Base-by-base conservation (phyloP, 1,140 invertebrate genomes). In the Drosophila navojoa region DNA sequence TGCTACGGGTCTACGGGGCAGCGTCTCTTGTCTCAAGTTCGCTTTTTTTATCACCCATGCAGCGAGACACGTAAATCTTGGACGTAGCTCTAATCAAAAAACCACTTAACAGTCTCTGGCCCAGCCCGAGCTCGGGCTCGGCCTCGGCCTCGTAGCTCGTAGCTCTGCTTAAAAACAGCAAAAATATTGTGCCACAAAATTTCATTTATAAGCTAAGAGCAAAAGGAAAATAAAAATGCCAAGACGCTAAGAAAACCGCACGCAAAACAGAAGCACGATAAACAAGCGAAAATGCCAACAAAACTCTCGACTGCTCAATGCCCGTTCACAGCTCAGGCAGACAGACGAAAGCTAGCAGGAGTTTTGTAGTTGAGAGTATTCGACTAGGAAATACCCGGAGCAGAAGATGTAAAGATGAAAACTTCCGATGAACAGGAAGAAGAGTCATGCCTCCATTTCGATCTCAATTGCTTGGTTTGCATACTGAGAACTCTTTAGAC, bases 101-200 rank as follows among this genome's bases (percentile, higher is more conserved):
- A 84, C 81, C 81, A 84, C 81, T 84, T 84, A 84, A 79, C 79
- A 77, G 76, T 84, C 71, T 64, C 54, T 55, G 47, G 35, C 60
- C 49, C 49, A 61, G 55, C 53, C 25, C 19, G 9, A 49, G 27
- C 25, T 29, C 19, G 4, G 25, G 55, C 57, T 47, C 19, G 35
- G n/a, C n/a, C n/a, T n/a, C n/a, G n/a, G n/a, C n/a, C n/a, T n/a
- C n/a, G n/a, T n/a, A n/a, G n/a, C n/a, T 47, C 19, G 35, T 45
- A 45, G 64, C 60, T 50, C 22, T 67, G 81, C 72, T 79, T 76
- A 85, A 79, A 84, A 79, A 77, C 74, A 74, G 66, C 70, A 85
- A 73, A 38, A 84, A 84, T 84, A 86, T 84, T 80, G 77, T 79
- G 64, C 69, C 66, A 63, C 80, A 84, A 84, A 84, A 84, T 84